phyloP scores from a whole-genome alignment of 2,888 invertebrate species.

The Chalcis sispes region DNA sequence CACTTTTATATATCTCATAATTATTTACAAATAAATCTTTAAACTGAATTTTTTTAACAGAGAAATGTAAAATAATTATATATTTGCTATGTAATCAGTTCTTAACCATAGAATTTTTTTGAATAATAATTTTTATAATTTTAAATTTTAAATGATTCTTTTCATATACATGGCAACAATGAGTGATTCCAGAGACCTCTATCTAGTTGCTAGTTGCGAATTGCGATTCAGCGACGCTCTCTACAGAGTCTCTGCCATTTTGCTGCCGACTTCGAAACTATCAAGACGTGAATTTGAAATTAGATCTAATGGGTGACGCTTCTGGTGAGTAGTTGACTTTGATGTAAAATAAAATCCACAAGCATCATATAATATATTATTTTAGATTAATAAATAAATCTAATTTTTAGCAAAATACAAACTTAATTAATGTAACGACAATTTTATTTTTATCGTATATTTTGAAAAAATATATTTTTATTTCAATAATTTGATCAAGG shows the following conservation, averaged over 20 bases:
- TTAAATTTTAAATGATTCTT: neutral
- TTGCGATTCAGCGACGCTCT: neutral
- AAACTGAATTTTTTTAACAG: no score
- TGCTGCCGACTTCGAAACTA: neutral
- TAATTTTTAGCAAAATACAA: neutral
- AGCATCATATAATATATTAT: constrained; percentile 13
- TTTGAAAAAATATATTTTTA: no score
- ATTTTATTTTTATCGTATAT: constrained; percentile 21
- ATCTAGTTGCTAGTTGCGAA: neutral
- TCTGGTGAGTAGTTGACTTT: constrained; percentile 5
- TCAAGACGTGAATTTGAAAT: neutral
- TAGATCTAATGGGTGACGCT: neutral
- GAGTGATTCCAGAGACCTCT: neutral
- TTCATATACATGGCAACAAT: neutral
- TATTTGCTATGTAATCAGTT: no score
- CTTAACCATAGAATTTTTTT: neutral
- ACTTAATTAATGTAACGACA: neutral
- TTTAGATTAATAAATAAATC: neutral
- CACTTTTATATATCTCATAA: no score
- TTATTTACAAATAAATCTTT: no score
- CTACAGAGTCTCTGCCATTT: no score
- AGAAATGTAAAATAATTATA: no score
- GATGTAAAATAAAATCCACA: constrained; percentile 13
- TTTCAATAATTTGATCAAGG: no score
- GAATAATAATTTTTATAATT: neutral